Base-by-base conservation (phyloP, 2,888 invertebrate genomes). In the Machimus atricapillus region DNA sequence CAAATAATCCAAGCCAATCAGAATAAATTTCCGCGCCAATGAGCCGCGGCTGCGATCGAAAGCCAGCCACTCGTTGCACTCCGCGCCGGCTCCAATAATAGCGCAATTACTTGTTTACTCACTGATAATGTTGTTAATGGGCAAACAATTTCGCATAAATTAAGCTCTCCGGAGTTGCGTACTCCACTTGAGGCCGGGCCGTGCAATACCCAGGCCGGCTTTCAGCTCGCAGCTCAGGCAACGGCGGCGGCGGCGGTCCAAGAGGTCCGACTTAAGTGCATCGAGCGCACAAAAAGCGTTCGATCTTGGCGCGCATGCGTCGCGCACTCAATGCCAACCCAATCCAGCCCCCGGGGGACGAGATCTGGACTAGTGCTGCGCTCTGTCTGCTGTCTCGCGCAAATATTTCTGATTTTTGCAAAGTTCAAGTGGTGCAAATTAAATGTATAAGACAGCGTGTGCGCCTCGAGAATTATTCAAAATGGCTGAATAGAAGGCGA, bases 91-190 rank as follows among this genome's bases (percentile, higher is more conserved):
- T 85, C 85, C 85, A 85, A 85, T 85, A 85, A 85, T 85, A 85
- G 85, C 86, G 88, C 89, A 89, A 89, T 89, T 89, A 89, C 89
- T 89, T 89, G 88, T 89, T 89, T 89, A 88, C 88, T 89, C 87
- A 88, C 87, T 89, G 89, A 89, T 89, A 89, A 89, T 89, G 89
- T 88, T 89, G 89, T 89, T 89, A 89, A 89, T 89, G 89, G 89
- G 88, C 89, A 89, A 89, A 89, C 89, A 89, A 89, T 89, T 89
- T 89, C 88, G 89, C 89, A 89, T 89, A 89, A 89, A 89, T 89
- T 89, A 89, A 89, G 88, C 87, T 87, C 73, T 40, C 74, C n/a
- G 37, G 46, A 85, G 85, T 74, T 85, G 85, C 74, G 85, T 74
- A 74, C 85, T 73, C 85, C 73, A 85, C 82, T 58, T 74, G 85